Evolutionary conservation across 1,140 invertebrate species (phyloP).

Genomic region (Bilobella aurantiaca): DNA sequence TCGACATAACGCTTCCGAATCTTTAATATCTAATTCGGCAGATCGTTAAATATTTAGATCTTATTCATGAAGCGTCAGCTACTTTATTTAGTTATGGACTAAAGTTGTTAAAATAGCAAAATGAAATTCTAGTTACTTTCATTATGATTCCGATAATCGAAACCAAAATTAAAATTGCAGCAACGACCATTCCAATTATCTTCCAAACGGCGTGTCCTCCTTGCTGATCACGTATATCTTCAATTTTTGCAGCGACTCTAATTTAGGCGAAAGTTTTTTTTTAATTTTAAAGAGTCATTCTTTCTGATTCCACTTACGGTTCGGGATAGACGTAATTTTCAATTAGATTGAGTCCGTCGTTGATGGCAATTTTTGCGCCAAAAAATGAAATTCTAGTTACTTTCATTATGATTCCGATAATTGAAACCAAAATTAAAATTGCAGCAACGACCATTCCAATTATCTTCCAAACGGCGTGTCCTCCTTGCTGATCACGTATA

Average conservation of each 20-base stretch:
- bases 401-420: neutral
- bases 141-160: neutral
- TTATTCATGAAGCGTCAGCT: too few species aligned
- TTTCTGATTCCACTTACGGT: neutral
- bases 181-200: neutral
- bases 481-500: neutral
- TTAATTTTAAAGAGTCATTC: neutral
- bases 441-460: neutral
- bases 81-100: too few species aligned
- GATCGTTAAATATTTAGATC: neutral
- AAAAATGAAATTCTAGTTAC: neutral
- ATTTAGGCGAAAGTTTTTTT: neutral
- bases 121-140: neutral
- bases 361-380: neutral
- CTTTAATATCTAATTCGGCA: neutral
- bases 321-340: neutral
- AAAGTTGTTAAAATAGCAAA: too few species aligned
- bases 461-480: neutral
- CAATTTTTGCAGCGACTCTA: neutral
- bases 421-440: neutral
- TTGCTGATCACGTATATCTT: neutral
- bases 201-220: neutral
- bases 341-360: neutral
- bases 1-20: neutral
- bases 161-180: neutral